These are phyloP conservation scores for Philereme vetulata DNA, from an alignment of 2,888 invertebrate genomes.

Conservation along the genomic window DNA sequence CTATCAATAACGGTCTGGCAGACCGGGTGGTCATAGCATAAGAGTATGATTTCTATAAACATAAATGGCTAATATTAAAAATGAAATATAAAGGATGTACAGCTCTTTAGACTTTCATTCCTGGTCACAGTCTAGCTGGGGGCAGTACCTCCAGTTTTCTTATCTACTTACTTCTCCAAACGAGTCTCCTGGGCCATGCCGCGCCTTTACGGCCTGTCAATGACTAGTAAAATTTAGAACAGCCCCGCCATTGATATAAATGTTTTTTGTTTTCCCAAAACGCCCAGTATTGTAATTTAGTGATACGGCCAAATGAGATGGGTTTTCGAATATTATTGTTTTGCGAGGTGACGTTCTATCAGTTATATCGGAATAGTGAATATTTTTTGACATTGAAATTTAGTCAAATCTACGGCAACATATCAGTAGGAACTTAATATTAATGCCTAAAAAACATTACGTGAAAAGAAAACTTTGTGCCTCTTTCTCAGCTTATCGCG, in stretches of 20 bases:
- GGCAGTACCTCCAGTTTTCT: slow-evolving; percentile 69
- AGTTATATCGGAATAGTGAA: too few species aligned
- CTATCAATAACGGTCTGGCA: too few species aligned
- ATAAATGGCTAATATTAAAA: too few species aligned
- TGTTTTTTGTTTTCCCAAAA: slow-evolving; percentile 83
- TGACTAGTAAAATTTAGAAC: slow-evolving; percentile 82
- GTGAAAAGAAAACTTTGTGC: too few species aligned
- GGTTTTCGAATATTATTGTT: slow-evolving; percentile 47
- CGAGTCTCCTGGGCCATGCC: slow-evolving; percentile 69
- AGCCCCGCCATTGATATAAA: slow-evolving; percentile 81
- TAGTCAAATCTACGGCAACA: too few species aligned
- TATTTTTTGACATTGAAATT: too few species aligned
- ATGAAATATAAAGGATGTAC: slow-evolving; percentile 20
- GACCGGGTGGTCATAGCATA: too few species aligned
- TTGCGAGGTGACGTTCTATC: not conserved
- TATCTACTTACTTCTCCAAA: slow-evolving; percentile 75
- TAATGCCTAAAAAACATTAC: too few species aligned
- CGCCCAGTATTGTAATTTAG: slow-evolving; percentile 81
- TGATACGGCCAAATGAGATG: slow-evolving; percentile 60
- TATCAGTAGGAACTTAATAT: too few species aligned
- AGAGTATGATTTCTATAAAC: too few species aligned
- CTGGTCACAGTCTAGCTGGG: slow-evolving; percentile 47
- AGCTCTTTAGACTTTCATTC: slow-evolving; percentile 45
- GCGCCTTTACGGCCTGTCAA: slow-evolving; percentile 82
- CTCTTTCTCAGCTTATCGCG: too few species aligned